Percentiles rank a stretch among this genome's conserved stretches.
These are phyloP conservation scores for Exephanes ischioxanthus DNA, from an alignment of 2,888 invertebrate species.

Conservation along the genomic window DNA sequence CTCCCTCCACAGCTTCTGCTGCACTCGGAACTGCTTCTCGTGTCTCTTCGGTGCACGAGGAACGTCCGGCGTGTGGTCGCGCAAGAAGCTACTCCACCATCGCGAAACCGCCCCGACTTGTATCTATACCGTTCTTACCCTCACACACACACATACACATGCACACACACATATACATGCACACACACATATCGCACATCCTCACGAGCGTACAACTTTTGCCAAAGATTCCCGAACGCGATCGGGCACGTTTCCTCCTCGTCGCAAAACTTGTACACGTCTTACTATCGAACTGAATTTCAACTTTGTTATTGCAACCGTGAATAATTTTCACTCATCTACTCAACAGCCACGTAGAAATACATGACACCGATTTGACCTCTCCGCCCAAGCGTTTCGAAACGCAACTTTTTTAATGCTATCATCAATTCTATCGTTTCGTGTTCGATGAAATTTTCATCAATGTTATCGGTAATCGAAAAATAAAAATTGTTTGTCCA, in stretches of 20 bases:
- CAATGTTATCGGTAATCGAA: too few relatives aligned
- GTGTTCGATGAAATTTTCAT: neutral
- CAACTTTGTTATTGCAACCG: conserved; percentile 37
- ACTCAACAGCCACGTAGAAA: neutral
- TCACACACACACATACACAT: conserved; percentile 17
- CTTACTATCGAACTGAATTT: conserved; percentile 55
- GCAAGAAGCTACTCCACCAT: conserved; percentile 39
- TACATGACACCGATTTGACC: neutral
- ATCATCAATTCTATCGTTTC: neutral
- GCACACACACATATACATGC: conserved; percentile 7
- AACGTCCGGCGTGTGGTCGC: conserved; percentile 42
- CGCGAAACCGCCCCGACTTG: conserved; percentile 26
- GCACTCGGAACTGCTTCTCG: conserved; percentile 55
- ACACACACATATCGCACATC: neutral
- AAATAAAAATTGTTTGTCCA: too few relatives aligned
- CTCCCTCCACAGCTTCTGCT: conserved; percentile 35
- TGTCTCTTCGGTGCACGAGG: conserved; percentile 52
- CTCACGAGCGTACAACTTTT: conserved; percentile 57
- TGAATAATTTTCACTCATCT: conserved; percentile 51
- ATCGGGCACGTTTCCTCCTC: conserved; percentile 60
- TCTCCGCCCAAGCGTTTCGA: neutral
- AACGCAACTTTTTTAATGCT: neutral
- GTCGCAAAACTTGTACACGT: conserved; percentile 62
- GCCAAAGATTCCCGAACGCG: conserved; percentile 58
- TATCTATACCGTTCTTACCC: conserved; percentile 31